A percentile compares a stretch with the other conserved stretches of the same genome.
Conservation (phyloP, 2,113 vertebrate species). For the Chamaea fasciata region DNA sequence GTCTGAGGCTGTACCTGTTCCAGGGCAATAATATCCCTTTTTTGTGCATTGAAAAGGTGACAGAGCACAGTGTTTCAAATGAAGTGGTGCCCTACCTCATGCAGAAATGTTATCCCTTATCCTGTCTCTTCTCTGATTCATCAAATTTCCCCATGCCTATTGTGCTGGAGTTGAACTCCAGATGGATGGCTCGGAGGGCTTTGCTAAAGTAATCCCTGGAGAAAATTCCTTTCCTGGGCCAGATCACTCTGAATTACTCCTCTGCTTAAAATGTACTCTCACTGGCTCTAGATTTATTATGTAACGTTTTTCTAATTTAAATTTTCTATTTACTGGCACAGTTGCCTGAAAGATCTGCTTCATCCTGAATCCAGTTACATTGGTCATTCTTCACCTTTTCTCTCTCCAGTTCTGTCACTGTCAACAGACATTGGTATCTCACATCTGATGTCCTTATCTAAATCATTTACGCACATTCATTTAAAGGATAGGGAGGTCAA, state of each 20-base stretch:
- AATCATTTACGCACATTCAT: background rate
- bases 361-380: background rate
- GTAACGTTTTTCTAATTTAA: constrained; percentile 39
- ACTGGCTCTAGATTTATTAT: constrained; percentile 37
- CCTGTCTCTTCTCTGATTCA: background rate
- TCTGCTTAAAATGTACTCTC: constrained; percentile 41
- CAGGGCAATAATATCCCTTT: background rate
- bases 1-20: background rate
- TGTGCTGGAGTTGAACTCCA: background rate
- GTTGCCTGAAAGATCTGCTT: background rate
- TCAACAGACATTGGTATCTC: background rate
- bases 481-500: background rate
- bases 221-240: constrained; percentile 36
- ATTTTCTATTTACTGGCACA: background rate
- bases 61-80: background rate
- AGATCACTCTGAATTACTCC: constrained; percentile 17
- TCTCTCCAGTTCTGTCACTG: background rate
- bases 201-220: constrained; percentile 24
- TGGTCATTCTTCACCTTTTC: background rate
- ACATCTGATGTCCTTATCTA: background rate
- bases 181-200: background rate
- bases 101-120: background rate
- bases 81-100: background rate
- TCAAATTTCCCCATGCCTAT: background rate
- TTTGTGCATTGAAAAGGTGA: background rate